Evolutionary conservation across 2,797 vertebrate species (phyloP), one percentile per base, ranked within the genome.

Genomic region (Myotis findleyi): DNA sequence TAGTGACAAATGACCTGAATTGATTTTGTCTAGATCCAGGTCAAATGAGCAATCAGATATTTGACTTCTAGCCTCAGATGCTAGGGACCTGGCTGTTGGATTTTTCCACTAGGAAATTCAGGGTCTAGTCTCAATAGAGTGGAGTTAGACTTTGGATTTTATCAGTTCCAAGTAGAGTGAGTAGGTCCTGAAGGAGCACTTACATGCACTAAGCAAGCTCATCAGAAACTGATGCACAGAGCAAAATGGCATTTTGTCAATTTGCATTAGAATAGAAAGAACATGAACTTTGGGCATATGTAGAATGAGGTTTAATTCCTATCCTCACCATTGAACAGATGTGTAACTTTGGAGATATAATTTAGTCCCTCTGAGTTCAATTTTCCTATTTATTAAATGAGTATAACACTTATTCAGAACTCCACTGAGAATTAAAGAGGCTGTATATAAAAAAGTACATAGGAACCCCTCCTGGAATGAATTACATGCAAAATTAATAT

Each of bases 1-100:
- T 90, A 97, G 83, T 93, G 88, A 92, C 92, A 89, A 95, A 84
- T 96, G 95, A 95, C 93, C 80, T 85, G 20, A 93, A 97, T 96
- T 95, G 96, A 97, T 97, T 97, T 93, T 96, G 25, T 71, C 93
- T 96, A 86, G 66, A 92, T 92, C 53, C 30, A 87, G 89, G 71
- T 96, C 90, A 96, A 96, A 91, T 89, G 68, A 92, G 51, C 84
- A 94, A 85, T 79, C 55, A 83, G 87, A 88, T 95, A 95, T 86
- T 92, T 93, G 91, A 93, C 68, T 87, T 95, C 33, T n/a, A 93
- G 68, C 68, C n/a, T 95, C 82, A 76, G 5, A 93, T 71, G 7
- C n/a, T 51, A 93, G 69, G 72, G 93, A 30, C 53, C 9, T 49
- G 8, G 25, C 25, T 92, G 27, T 86, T 82, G 64, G 59, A 62